phyloP scores from a whole-genome alignment of 2,888 invertebrate genomes.

The Euzophera pinguis region DNA sequence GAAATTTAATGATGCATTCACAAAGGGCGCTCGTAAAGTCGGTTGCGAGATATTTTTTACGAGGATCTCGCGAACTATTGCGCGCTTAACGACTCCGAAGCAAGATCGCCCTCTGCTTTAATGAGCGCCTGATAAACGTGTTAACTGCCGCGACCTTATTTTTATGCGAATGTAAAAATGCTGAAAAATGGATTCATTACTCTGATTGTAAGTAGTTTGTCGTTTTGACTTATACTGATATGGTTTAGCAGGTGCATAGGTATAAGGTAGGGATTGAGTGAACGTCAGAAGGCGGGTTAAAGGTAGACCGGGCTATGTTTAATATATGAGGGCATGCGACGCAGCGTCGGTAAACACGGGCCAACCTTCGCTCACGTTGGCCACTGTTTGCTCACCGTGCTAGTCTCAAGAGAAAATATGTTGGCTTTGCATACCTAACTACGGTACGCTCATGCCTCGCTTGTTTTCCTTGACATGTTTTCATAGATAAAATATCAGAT shows the following conservation, averaged over 20 bases:
- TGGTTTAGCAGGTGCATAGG: conserved; percentile 27
- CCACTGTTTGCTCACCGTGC: conserved; percentile 72
- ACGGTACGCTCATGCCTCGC: conserved; percentile 50
- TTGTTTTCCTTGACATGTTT: conserved; percentile 70
- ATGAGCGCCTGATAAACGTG: conserved; percentile 80
- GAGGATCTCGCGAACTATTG: conserved; percentile 80
- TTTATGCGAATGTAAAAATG: conserved; percentile 77
- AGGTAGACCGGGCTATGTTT: conserved; percentile 70
- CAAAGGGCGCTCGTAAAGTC: conserved; percentile 79
- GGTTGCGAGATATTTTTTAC: conserved; percentile 79
- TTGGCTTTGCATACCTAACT: conserved; percentile 75
- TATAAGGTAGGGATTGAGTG: conserved; percentile 25
- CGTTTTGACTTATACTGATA: neutral
- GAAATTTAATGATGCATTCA: conserved; percentile 80
- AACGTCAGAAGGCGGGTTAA: conserved; percentile 40
- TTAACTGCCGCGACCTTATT: conserved; percentile 78
- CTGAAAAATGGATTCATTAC: conserved; percentile 76
- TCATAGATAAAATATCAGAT: conserved; percentile 47
- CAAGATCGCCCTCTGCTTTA: conserved; percentile 78
- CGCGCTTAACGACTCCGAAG: conserved; percentile 80
- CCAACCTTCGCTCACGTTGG: conserved; percentile 69
- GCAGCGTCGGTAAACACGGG: conserved; percentile 70
- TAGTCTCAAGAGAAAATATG: conserved; percentile 78
- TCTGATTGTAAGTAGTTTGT: conserved; percentile 38
- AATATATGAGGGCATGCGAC: conserved; percentile 78